phyloP scores from a whole-genome alignment of 1,140 invertebrate genomes.

The Zaprionus capensis region DNA sequence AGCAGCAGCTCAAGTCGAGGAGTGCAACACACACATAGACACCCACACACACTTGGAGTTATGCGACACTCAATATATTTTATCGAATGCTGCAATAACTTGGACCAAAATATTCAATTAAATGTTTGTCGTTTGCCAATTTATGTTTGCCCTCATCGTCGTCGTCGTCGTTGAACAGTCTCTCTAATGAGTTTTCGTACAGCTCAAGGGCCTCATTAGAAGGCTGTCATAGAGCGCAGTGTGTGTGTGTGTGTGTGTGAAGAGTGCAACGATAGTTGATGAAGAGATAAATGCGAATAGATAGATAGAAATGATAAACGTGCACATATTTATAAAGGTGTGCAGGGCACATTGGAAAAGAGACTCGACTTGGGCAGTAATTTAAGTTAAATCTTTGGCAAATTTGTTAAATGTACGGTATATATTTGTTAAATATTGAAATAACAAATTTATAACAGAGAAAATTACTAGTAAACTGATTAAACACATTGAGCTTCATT shows the following conservation, averaged over 20 bases:
- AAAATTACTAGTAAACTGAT: not conserved
- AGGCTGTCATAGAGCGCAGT: not conserved
- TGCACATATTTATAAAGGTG: slow-evolving; percentile 1
- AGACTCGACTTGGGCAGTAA: not conserved
- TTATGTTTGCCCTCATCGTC: slow-evolving; percentile 56
- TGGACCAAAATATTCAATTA: slow-evolving; percentile 77
- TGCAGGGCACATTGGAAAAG: not conserved
- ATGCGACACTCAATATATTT: slow-evolving; percentile 73
- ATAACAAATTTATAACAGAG: not conserved
- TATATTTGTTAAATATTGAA: slow-evolving; percentile 4
- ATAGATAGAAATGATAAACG: slow-evolving; percentile 1
- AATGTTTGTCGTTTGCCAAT: slow-evolving; percentile 59
- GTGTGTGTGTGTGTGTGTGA: no score
- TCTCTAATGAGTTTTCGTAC: slow-evolving; percentile 65
- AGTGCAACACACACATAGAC: not conserved
- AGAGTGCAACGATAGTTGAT: not conserved
- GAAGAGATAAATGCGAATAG: not conserved
- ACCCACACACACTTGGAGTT: slow-evolving; percentile 24
- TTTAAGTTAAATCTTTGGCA: not conserved
- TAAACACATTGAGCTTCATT: no score
- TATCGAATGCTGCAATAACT: slow-evolving; percentile 68
- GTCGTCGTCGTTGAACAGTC: slow-evolving; percentile 4
- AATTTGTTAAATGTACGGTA: not conserved
- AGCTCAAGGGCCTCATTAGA: slow-evolving; percentile 22
- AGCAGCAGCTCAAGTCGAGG: not conserved